Base-by-base conservation (phyloP, 2,888 invertebrate species). In the Bombylius discolor region DNA sequence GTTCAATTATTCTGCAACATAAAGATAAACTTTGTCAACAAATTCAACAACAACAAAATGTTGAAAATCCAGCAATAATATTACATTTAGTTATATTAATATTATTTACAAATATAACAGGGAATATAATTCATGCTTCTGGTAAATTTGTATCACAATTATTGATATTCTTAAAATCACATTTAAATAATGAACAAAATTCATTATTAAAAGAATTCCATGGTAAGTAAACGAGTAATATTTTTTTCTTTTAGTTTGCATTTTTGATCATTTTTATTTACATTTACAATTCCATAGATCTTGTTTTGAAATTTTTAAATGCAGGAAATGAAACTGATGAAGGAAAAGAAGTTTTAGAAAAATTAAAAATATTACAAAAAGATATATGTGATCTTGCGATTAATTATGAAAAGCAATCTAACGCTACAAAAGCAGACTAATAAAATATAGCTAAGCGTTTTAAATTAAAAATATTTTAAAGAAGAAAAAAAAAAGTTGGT, bases 81-180 rank as follows among this genome's bases (percentile, higher is more conserved):
- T 74, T 95, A 49, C 92, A 93, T 71, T 75, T 93, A 55, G 81
- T 85, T 0, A 81, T 82, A 0, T 76, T 91, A 59, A 79, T 92
- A 47, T 79, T 95, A 55, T 94, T 92, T 68, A 89, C 89, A 52
- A 81, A 83, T 11, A 78, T 84, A 4, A 89, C 89, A 1, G 88
- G 90, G 64, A 82, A 79, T 63, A 88, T 93, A 77, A 68, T 97
- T 34, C 92, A 96, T 72, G 93, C 93, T 13, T 95, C 96, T 34
- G 98, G 98, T 0, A 84, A 91, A 70, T 93, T 93, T 75, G 92
- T 98, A 12, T 85, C 92, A 1, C 78, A 83, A 23, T 81, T 97
- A 62, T 77, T 96, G 49, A 68, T 78, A 1, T 87, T 82, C 70
- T 78, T 97, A 53, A 83, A 85, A 61, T 76, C 79, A 32, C 81